Conservation (phyloP, 2,797 vertebrate species). For the Alauda arvensis region DNA sequence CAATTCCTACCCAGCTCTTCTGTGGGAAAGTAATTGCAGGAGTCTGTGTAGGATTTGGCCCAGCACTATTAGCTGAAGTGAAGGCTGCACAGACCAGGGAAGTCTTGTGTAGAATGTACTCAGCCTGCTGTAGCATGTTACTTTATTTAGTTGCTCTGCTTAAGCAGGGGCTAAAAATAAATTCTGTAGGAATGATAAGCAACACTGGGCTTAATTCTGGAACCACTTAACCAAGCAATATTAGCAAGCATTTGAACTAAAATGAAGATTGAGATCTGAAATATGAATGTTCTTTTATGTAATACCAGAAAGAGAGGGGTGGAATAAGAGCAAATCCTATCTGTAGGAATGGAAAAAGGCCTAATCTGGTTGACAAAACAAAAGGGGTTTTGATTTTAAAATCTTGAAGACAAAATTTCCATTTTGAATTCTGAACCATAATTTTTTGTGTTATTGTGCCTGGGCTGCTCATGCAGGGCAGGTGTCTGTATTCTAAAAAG, state of each 20-base stretch:
- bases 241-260: neutral
- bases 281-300: neutral
- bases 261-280: neutral
- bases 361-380: neutral
- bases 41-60: neutral
- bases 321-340: neutral
- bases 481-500: neutral
- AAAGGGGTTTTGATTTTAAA: neutral
- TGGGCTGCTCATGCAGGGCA: neutral
- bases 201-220: neutral
- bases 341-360: neutral
- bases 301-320: neutral
- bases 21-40: neutral
- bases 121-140: neutral
- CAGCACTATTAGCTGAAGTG: neutral
- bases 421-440: neutral
- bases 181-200: neutral
- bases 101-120: neutral
- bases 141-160: slow-evolving; percentile 33
- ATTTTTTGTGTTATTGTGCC: neutral
- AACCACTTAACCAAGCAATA: neutral
- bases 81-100: neutral
- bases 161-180: slow-evolving; percentile 34
- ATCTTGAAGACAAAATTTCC: neutral
- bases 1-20: neutral